Conservation (phyloP, 1,140 invertebrate species). For the Portunus trituberculatus region DNA sequence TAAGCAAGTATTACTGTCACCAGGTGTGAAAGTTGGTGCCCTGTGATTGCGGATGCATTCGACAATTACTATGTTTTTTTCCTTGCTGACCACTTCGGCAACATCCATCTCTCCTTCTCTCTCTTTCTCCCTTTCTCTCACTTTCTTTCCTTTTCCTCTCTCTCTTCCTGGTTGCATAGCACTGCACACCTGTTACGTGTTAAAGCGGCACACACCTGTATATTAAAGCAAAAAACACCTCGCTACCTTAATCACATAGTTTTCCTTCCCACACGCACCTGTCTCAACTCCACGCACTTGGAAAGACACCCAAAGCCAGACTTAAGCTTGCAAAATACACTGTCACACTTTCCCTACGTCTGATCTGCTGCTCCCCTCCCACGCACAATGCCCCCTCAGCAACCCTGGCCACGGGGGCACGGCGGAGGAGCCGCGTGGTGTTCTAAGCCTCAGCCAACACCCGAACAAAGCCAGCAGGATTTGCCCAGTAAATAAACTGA, state of each 20-base stretch:
- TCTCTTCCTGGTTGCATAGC: neutral
- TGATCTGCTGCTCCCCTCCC: neutral
- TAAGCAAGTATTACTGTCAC: neutral
- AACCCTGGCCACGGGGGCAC: neutral
- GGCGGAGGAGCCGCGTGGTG: neutral
- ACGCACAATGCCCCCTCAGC: neutral
- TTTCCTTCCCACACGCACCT: neutral
- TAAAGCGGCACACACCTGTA: slow-evolving; percentile 18
- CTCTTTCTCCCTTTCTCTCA: neutral
- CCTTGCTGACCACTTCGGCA: neutral
- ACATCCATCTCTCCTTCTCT: neutral
- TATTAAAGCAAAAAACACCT: neutral
- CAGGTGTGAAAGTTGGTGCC: neutral
- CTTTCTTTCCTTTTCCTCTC: neutral
- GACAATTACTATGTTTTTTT: neutral
- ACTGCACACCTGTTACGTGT: neutral
- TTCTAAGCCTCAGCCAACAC: neutral
- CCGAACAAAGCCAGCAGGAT: slow-evolving; percentile 18
- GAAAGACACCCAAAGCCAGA: neutral
- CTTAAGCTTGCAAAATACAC: neutral
- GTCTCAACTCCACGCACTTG: neutral
- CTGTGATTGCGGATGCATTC: neutral
- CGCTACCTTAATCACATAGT: slow-evolving; percentile 1
- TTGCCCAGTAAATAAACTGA: slow-evolving; percentile 14
- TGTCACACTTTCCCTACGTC: neutral